Conservation (phyloP, 1,140 invertebrate species). For the Dendrolimus kikuchii region DNA sequence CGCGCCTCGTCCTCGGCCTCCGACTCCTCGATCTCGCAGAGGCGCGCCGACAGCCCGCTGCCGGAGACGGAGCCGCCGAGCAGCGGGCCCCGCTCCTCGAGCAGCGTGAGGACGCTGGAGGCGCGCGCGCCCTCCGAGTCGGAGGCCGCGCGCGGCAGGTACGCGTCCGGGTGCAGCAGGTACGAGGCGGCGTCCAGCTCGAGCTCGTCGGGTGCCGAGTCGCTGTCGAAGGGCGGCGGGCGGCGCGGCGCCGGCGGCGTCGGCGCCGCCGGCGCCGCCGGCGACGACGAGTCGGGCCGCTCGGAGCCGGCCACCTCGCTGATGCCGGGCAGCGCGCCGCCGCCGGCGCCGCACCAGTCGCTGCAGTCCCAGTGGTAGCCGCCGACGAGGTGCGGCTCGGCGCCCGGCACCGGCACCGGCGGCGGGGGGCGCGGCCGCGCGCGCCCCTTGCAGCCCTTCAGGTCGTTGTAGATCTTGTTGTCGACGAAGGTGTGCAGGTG, state of each 20-base stretch:
- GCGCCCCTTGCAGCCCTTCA: conserved; percentile 42
- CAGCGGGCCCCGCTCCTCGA: conserved; percentile 82
- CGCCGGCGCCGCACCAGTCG: conserved; percentile 86
- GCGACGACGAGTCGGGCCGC: conserved; percentile 86
- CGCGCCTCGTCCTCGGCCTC: conserved; percentile 75
- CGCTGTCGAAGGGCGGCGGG: conserved; percentile 19
- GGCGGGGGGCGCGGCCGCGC: conserved; percentile 20
- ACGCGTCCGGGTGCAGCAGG: conserved; percentile 87
- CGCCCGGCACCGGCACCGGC: conserved; percentile 15
- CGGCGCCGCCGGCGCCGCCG: conserved; percentile 15
- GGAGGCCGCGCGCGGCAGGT: conserved; percentile 82
- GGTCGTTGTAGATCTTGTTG: conserved; percentile 87
- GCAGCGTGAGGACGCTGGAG: conserved; percentile 58
- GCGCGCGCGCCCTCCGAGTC: conserved; percentile 74
- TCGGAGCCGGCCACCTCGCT: conserved; percentile 90
- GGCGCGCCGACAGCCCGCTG: conserved; percentile 88
- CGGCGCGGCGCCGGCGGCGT: conserved; percentile 20
- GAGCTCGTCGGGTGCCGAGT: conserved; percentile 30
- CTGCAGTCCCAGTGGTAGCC: conserved; percentile 97
- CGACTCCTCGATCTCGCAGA: conserved; percentile 96
- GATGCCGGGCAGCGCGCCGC: conserved; percentile 88
- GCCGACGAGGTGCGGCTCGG: conserved; percentile 46
- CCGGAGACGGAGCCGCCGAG: conserved; percentile 74
- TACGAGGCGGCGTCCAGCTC: conserved; percentile 70
- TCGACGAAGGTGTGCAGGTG: conserved; percentile 84